Evolutionary conservation across 2,113 vertebrate genomes (phyloP).

Genomic region (Cyanoliseus patagonus): DNA sequence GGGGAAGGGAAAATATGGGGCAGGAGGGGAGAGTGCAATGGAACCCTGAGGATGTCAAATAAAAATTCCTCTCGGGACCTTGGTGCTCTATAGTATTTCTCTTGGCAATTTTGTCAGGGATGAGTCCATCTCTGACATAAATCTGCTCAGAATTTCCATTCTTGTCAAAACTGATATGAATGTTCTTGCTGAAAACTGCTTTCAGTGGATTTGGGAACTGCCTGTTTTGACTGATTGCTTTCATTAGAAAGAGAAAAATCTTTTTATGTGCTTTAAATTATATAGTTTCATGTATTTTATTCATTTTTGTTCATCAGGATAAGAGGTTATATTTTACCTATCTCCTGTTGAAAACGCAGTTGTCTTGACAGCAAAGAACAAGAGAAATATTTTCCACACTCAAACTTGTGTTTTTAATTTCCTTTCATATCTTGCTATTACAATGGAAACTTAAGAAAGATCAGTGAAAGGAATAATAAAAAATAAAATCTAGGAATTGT

Average conservation of each 20-base stretch:
- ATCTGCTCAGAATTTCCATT: background rate
- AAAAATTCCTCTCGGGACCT: background rate
- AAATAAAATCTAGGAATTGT: background rate
- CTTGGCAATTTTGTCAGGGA: background rate
- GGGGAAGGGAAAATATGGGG: background rate
- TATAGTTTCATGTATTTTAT: background rate
- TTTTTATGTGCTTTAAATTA: conserved; percentile 13
- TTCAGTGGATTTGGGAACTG: conserved; percentile 4
- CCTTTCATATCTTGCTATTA: conserved; percentile 7
- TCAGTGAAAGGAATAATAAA: background rate
- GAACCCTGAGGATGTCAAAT: background rate
- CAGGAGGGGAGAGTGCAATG: background rate
- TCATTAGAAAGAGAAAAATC: conserved; percentile 40
- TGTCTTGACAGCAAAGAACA: conserved; percentile 41
- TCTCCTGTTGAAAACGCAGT: background rate
- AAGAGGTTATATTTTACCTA: conserved; percentile 13
- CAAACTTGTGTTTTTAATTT: conserved; percentile 7
- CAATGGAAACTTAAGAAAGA: background rate
- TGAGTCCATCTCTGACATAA: background rate
- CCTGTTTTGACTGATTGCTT: conserved; percentile 43
- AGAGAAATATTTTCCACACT: conserved; percentile 12
- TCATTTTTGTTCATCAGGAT: background rate
- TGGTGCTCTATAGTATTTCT: background rate
- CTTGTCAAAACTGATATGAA: conserved; percentile 13
- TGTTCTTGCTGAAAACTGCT: conserved; percentile 2